Percentiles rank a stretch among this genome's conserved stretches.
Conservation (phyloP, 2,888 invertebrate species). For the Rhingia rostrata region DNA sequence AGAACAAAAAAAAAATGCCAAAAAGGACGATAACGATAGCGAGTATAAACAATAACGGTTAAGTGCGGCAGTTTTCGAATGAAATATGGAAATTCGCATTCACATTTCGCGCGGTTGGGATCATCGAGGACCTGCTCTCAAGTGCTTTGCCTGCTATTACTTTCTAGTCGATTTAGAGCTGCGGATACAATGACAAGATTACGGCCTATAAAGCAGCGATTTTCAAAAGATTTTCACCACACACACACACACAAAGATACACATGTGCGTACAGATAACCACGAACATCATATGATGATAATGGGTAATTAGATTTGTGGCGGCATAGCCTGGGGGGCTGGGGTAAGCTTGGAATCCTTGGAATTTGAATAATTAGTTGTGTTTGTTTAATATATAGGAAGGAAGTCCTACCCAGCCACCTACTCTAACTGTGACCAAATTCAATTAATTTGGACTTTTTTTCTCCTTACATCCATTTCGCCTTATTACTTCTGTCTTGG, state of each 20-base stretch:
- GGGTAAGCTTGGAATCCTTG: conserved; percentile 1
- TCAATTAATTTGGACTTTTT: conserved; percentile 33
- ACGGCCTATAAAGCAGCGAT: conserved; percentile 30
- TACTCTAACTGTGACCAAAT: conserved; percentile 7
- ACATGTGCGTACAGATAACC: conserved; percentile 11
- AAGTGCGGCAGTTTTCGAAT: conserved; percentile 44
- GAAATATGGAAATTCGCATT: conserved; percentile 49
- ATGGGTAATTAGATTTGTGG: conserved; percentile 23
- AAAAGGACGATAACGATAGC: conserved; percentile 19
- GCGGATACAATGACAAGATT: conserved; percentile 21
- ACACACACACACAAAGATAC: conserved; percentile 1
- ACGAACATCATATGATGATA: conserved; percentile 23
- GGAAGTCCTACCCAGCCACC: not conserved
- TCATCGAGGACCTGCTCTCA: conserved; percentile 20
- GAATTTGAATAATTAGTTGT: conserved; percentile 20
- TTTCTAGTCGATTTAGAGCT: not conserved
- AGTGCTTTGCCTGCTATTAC: conserved; percentile 1
- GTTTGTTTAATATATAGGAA: conserved; percentile 14
- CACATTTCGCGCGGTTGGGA: conserved; percentile 4
- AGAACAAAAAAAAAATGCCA: too few species aligned
- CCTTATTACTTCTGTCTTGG: not conserved
- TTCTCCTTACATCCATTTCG: not conserved
- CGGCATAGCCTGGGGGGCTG: too few species aligned
- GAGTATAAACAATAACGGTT: conserved; percentile 33
- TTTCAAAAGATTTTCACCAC: conserved; percentile 19